Conservation (phyloP, 2,888 invertebrate species). For the Microplitis manilae region DNA sequence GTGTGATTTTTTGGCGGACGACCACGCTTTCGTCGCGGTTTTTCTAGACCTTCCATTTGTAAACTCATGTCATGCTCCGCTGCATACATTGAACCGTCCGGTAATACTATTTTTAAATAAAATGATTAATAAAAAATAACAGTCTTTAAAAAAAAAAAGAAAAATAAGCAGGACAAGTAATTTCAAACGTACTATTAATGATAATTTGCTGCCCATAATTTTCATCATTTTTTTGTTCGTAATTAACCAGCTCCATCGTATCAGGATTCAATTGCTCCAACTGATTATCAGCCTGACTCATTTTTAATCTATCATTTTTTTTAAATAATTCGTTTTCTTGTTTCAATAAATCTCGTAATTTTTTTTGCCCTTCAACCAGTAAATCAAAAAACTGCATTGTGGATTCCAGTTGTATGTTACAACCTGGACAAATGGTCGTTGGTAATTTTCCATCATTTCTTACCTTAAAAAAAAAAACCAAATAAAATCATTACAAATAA, state of each 20-base stretch:
- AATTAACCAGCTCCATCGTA: conserved; percentile 50
- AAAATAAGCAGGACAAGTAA: conserved; percentile 14
- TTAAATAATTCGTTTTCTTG: conserved; percentile 70
- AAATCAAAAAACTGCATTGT: conserved; percentile 83
- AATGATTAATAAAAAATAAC: conserved; percentile 17
- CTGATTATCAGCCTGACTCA: neutral
- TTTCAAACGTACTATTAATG: conserved; percentile 71
- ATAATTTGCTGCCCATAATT: conserved; percentile 72
- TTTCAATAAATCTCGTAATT: conserved; percentile 73
- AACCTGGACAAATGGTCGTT: conserved; percentile 83
- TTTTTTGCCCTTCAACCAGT: conserved; percentile 80
- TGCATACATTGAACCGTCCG: conserved; percentile 77
- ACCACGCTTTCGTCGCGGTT: conserved; percentile 80
- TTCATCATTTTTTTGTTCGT: conserved; percentile 52
- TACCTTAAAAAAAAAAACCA: conserved; percentile 73
- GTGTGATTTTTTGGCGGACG: conserved; percentile 77
- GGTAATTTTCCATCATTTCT: conserved; percentile 81
- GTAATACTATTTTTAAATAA: conserved; percentile 73
- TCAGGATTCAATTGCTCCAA: conserved; percentile 48
- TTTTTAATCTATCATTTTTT: conserved; percentile 63
- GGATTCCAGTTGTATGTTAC: conserved; percentile 83
- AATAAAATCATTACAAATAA: neutral
- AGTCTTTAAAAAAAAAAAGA: neutral
- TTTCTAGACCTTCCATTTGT: conserved; percentile 78
- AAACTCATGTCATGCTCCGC: conserved; percentile 78